Evolutionary conservation across 2,797 vertebrate species (phyloP), one percentile per base, ranked within the genome.

Genomic region (Diceros bicornis): DNA sequence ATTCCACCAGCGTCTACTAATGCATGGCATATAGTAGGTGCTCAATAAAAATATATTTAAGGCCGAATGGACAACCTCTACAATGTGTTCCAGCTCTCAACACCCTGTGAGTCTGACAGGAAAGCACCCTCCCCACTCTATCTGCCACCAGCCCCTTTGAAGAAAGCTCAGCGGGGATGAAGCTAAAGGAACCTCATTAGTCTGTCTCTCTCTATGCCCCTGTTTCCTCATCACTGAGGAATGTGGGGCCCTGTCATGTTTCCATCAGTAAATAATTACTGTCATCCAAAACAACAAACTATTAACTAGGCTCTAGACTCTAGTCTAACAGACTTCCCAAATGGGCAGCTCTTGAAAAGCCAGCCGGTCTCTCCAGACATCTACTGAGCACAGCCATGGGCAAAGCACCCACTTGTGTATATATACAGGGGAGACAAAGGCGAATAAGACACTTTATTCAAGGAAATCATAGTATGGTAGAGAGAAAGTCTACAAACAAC

Each of bases 181-280:
- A 96, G 66, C 57, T 96, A 94, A 91, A 86, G 59, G 61, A 89
- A 93, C 5, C 23, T 94, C 21, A 62, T 78, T 78, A 77, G 72
- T 61, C 61, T 81, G 41, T 82, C 62, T 94, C 29, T n/a, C 61
- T 69, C 69, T 78, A 47, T 9, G 14, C 8, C 47, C 61, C 50
- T 72, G 84, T 82, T 91, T 97, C 52, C 27, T 71, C 87, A 90
- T 92, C 64, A 90, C 75, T 96, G 93, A 90, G 77, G 75, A 96
- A 88, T 57, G 62, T 79, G 62, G 81, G 59, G 18, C 17, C 47
- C 6, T 59, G 11, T 61, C 50, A 88, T 14, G 44, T 37, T 72
- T 74, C 52, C 20, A 94, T 82, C 18, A 71, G 61, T 91, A 88
- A 96, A 72, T 82, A 85, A 93, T 61, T 90, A 85, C 59, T 84